These are phyloP conservation scores for Sebastes aleutianus DNA, from an alignment of 2,797 vertebrate genomes.

Conservation along the genomic window DNA sequence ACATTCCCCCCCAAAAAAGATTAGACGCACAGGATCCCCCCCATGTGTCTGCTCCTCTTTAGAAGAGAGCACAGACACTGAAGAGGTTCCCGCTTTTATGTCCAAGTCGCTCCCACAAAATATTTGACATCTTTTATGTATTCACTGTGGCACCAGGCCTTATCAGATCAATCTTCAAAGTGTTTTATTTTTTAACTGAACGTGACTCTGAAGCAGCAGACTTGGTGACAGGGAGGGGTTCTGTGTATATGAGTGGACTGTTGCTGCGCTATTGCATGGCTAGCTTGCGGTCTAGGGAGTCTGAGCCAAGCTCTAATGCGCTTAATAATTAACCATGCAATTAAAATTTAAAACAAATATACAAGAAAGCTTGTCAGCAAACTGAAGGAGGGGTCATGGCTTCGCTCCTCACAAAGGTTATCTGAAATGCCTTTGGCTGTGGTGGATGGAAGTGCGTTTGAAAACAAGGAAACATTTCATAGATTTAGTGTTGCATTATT, in stretches of 20 bases:
- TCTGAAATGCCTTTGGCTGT: constrained; percentile 15
- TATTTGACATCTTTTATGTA: not conserved
- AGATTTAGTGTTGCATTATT: constrained; percentile 67
- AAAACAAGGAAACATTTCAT: constrained; percentile 32
- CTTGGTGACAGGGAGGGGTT: not conserved
- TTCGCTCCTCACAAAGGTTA: constrained; percentile 29
- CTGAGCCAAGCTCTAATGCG: constrained; percentile 28
- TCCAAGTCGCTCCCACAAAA: not conserved
- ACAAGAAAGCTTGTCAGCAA: constrained; percentile 70
- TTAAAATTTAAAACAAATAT: constrained; percentile 74
- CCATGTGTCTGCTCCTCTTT: not conserved
- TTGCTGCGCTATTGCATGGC: constrained; percentile 53
- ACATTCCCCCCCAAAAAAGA: not conserved
- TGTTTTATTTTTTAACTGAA: not conserved
- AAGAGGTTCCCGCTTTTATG: not conserved
- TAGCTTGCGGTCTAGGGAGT: constrained; percentile 22
- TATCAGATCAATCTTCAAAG: constrained; percentile 20
- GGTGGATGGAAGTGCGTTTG: constrained; percentile 2
- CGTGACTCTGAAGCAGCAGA: not conserved
- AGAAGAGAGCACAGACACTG: not conserved
- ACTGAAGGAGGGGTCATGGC: constrained; percentile 36
- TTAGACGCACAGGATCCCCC: not conserved
- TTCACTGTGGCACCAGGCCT: not conserved
- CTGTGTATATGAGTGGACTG: constrained; percentile 24
- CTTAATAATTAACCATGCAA: constrained; percentile 68